Evolutionary conservation across 2,797 vertebrate genomes (phyloP), one percentile per base, ranked within the genome.

Genomic region (Anniella stebbinsi): DNA sequence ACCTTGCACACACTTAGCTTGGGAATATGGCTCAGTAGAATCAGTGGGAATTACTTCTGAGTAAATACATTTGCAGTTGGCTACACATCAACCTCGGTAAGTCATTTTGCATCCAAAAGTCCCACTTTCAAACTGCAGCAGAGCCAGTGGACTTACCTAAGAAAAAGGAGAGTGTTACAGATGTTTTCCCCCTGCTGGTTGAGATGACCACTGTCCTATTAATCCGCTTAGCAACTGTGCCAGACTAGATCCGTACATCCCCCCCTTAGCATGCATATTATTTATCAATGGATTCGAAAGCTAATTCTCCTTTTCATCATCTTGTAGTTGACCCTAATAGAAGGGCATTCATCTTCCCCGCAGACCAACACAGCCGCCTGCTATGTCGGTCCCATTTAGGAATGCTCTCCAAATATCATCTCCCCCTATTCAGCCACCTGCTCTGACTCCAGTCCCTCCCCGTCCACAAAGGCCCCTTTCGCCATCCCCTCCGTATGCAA

Each of bases 401-500:
- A 51, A n/a, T 25, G 12, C 17, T 67, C 60, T 30, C 41, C 57
- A 25, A 51, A n/a, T 25, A 23, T 4, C 80, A 30, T 3, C 12
- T 76, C 25, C 30, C 78, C 17, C 78, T 10, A 41, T n/a, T 18
- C 57, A 54, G 51, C 25, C 75, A 36, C 33, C n/a, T 28, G 45
- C 45, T 60, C 23, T 72, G 11, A 0, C 33, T 23, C 75, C 41
- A 12, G 51, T 38, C 4, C 41, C 13, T 9, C 15, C 25, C 28
- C 10, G 9, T 6, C 5, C 18, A 66, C 4, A 1, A 18, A 3
- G 23, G 30, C 4, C 17, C 10, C n/a, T 11, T 12, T 4, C 1
- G 2, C 6, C 10, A 60, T 45, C 36, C 66, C 45, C 51, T 2
- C 3, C 48, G 21, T 0, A 23, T n/a, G 45, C 80, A 66, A n/a